Conservation (phyloP, 2,888 invertebrate species). For the Eustalomyia histrio region DNA sequence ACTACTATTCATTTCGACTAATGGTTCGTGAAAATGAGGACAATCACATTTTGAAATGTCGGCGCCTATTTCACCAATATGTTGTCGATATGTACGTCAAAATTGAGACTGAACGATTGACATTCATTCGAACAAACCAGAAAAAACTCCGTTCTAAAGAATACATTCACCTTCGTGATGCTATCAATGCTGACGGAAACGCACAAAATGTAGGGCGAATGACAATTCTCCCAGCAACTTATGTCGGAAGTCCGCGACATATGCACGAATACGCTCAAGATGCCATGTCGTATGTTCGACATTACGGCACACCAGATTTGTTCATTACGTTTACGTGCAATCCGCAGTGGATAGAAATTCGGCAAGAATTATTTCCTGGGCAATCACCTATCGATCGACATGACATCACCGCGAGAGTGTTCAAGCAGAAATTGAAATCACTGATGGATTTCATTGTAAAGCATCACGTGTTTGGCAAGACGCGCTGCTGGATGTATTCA, state of each 20-base stretch:
- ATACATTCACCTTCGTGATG: background rate
- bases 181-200: conserved; percentile 36
- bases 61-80: conserved; percentile 62
- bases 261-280: conserved; percentile 63
- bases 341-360: conserved; percentile 50
- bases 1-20: conserved; percentile 50
- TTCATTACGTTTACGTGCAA: conserved; percentile 56
- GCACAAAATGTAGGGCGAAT: conserved; percentile 57
- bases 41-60: conserved; percentile 36
- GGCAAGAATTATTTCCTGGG: conserved; percentile 32
- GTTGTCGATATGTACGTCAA: conserved; percentile 75
- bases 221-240: conserved; percentile 13
- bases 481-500: background rate
- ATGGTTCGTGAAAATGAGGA: conserved; percentile 50
- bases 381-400: conserved; percentile 51
- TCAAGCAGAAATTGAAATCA: conserved; percentile 58
- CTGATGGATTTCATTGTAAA: conserved; percentile 63
- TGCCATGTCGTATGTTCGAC: conserved; percentile 37
- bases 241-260: conserved; percentile 51
- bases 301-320: conserved; percentile 40
- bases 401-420: conserved; percentile 60
- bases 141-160: background rate
- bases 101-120: conserved; percentile 71
- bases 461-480: conserved; percentile 39
- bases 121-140: background rate